phyloP scores from a whole-genome alignment of 2,797 vertebrate species.

The Rhabdophis nuchalis region DNA sequence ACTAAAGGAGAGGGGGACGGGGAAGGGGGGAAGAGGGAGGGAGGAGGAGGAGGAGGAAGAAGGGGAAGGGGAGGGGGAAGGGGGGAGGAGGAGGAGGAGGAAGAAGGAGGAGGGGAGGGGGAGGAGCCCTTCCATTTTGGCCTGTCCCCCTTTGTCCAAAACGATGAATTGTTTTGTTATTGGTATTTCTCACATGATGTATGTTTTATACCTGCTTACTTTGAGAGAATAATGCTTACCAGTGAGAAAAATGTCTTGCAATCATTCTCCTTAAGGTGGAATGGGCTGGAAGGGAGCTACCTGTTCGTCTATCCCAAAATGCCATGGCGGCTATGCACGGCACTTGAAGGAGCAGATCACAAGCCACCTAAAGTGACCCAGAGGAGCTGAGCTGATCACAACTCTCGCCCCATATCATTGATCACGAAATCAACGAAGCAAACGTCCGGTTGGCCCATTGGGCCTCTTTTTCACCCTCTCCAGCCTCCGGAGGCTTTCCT shows the following conservation, averaged over 20 bases:
- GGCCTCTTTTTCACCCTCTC: no score
- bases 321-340: background rate
- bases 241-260: background rate
- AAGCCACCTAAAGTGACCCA: background rate
- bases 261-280: background rate
- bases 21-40: no score
- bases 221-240: background rate
- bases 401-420: background rate
- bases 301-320: background rate
- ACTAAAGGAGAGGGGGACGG: no score
- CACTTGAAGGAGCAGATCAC: background rate
- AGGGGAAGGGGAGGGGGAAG: no score
- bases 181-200: background rate
- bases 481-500: no score
- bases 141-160: background rate
- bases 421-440: background rate
- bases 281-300: background rate
- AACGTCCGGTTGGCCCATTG: no score
- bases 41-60: no score
- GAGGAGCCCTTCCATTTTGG: background rate
- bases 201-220: background rate
- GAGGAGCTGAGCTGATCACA: background rate
- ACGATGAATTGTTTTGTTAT: background rate
- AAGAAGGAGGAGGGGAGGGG: no score
- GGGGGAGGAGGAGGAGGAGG: accelerated